Conservation (phyloP, 2,113 vertebrate genomes). For the Gasterosteus aculeatus region DNA sequence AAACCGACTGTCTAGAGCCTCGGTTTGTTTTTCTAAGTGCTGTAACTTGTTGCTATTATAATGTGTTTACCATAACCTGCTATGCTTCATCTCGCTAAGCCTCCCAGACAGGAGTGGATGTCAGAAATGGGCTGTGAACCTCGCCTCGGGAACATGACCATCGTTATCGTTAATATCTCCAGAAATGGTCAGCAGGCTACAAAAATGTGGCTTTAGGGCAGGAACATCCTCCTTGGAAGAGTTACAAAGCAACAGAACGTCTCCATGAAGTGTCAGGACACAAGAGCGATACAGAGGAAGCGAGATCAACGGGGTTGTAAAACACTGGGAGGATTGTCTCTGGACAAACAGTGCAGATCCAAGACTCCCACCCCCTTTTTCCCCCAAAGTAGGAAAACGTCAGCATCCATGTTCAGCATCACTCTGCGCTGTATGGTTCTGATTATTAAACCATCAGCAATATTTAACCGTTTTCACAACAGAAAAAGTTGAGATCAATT, state of each 20-base stretch:
- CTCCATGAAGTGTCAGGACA: slow-evolving; percentile 63
- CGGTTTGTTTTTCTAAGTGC: slow-evolving; percentile 52
- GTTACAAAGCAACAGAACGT: slow-evolving; percentile 58
- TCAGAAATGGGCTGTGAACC: slow-evolving; percentile 35
- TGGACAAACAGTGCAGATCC: slow-evolving; percentile 57
- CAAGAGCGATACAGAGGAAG: slow-evolving; percentile 46
- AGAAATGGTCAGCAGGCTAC: slow-evolving; percentile 55
- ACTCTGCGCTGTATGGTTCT: slow-evolving; percentile 39
- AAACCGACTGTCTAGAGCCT: slow-evolving; percentile 43
- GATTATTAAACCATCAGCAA: slow-evolving; percentile 39
- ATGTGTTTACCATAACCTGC: slow-evolving; percentile 49
- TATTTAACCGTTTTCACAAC: slow-evolving; percentile 15
- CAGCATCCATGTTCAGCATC: slow-evolving; percentile 41
- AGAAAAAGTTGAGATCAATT: slow-evolving; percentile 25
- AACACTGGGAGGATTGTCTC: slow-evolving; percentile 54
- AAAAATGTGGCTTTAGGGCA: slow-evolving; percentile 51
- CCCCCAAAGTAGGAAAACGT: slow-evolving; percentile 38
- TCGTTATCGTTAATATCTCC: slow-evolving; percentile 43
- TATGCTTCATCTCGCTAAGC: slow-evolving; percentile 40
- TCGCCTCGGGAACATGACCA: slow-evolving; percentile 41
- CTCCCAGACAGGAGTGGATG: slow-evolving; percentile 27
- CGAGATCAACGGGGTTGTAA: slow-evolving; percentile 56
- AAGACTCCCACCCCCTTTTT: slow-evolving; percentile 36
- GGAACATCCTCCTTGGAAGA: slow-evolving; percentile 64
- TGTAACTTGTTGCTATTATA: slow-evolving; percentile 55